These are phyloP conservation scores for Gnathonemus longibarbis DNA, from an alignment of 2,113 vertebrate genomes.

Conservation along the genomic window DNA sequence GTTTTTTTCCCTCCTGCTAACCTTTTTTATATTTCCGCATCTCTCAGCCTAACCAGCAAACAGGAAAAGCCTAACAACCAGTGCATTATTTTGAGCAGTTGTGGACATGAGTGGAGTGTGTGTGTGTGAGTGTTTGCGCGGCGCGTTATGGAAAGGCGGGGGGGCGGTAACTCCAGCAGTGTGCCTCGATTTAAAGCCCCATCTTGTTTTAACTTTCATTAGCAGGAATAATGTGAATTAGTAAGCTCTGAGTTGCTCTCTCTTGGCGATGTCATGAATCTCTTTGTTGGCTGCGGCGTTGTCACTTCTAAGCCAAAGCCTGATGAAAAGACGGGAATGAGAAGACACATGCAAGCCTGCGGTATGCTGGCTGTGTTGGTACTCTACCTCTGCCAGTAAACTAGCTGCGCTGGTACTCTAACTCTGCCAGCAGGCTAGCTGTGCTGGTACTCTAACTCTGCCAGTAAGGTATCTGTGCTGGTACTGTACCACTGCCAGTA, in stretches of 20 bases:
- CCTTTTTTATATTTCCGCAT: conserved; percentile 24
- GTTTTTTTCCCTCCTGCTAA: conserved; percentile 18
- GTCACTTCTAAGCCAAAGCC: conserved; percentile 40
- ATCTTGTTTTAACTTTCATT: conserved; percentile 49
- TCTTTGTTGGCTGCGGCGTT: conserved; percentile 35
- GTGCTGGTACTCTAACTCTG: not conserved
- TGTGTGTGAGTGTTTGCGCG: not conserved
- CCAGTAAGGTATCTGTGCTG: not conserved
- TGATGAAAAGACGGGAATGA: conserved; percentile 42
- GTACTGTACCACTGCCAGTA: not conserved
- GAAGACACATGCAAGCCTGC: conserved; percentile 33
- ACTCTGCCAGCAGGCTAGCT: not conserved
- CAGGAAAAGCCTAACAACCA: conserved; percentile 27
- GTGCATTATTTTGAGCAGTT: not conserved
- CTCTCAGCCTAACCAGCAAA: conserved; percentile 30
- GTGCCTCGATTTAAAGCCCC: conserved; percentile 15
- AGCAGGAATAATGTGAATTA: conserved; percentile 43
- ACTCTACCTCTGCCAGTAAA: not conserved
- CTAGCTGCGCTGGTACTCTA: not conserved
- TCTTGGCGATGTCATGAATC: conserved; percentile 38
- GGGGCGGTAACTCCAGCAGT: not conserved
- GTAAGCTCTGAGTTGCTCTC: conserved; percentile 39
- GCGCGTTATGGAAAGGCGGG: not conserved
- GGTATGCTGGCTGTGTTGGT: conserved; percentile 29
- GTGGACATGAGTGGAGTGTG: not conserved